Conservation (phyloP, 2,113 vertebrate genomes). For the Anser cygnoides region DNA sequence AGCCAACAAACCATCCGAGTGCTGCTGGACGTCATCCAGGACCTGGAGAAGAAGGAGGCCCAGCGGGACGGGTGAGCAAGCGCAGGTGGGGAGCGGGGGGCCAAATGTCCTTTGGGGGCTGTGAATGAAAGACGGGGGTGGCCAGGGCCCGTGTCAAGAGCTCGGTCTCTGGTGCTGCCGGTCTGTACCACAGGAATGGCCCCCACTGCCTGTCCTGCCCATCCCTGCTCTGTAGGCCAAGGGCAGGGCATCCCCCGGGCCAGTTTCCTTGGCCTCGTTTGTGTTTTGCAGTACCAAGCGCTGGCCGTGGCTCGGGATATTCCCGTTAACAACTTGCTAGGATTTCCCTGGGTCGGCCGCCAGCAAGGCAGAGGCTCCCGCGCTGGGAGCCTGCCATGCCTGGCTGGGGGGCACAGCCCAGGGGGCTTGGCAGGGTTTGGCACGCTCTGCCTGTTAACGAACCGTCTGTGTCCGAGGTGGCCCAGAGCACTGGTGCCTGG, state of each 20-base stretch:
- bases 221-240: neutral
- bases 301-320: neutral
- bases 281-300: too few species aligned
- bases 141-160: rapidly evolving
- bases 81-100: rapidly evolving
- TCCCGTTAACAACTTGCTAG: neutral
- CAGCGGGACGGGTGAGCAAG: slow-evolving; percentile 85
- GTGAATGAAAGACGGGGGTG: neutral
- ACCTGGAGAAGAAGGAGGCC: slow-evolving; percentile 90
- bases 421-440: neutral
- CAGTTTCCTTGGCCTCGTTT: neutral
- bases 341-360: rapidly evolving
- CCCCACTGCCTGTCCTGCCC: neutral
- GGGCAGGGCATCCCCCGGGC: neutral
- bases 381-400: neutral
- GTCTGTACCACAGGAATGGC: neutral
- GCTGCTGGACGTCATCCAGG: slow-evolving; percentile 90
- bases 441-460: neutral
- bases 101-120: rapidly evolving
- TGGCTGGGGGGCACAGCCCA: neutral
- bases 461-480: neutral
- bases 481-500: neutral
- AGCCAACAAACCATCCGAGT: slow-evolving; percentile 91
- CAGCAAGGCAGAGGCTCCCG: neutral
- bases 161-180: rapidly evolving